A percentile compares a stretch with the other conserved stretches of the same genome.
Conservation (phyloP, 2,888 invertebrate species). For the Coenonympha glycerion region DNA sequence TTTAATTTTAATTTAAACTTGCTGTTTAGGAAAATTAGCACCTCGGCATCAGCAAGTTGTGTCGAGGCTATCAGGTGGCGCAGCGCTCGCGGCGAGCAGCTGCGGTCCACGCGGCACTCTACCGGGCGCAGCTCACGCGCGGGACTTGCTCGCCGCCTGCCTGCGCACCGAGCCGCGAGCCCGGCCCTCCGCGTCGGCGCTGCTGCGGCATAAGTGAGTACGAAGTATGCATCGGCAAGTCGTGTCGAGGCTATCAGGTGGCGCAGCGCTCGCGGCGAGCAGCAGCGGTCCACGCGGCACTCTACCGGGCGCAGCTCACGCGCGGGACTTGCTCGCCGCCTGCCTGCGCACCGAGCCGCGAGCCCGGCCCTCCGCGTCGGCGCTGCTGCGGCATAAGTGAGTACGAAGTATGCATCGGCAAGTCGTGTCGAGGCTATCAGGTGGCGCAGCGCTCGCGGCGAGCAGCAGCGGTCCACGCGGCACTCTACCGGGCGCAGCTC, state of each 20-base stretch:
- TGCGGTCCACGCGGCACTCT: slow-evolving; percentile 34
- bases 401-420: slow-evolving; percentile 63
- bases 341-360: slow-evolving; percentile 79
- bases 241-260: slow-evolving; percentile 58
- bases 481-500: slow-evolving; percentile 46
- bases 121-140: slow-evolving; percentile 50
- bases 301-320: slow-evolving; percentile 48
- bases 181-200: slow-evolving; percentile 76
- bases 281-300: slow-evolving; percentile 30
- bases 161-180: slow-evolving; percentile 79
- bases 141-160: slow-evolving; percentile 73
- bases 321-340: slow-evolving; percentile 72
- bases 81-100: slow-evolving; percentile 31
- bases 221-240: slow-evolving; percentile 69
- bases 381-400: slow-evolving; percentile 78
- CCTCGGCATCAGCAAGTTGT: slow-evolving; percentile 68
- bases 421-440: slow-evolving; percentile 59
- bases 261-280: slow-evolving; percentile 35
- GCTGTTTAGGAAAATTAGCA: slow-evolving; percentile 56
- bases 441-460: slow-evolving; percentile 39
- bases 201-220: slow-evolving; percentile 77
- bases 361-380: slow-evolving; percentile 76
- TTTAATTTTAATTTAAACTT: too few species aligned
- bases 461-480: slow-evolving; percentile 30
- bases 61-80: slow-evolving; percentile 54